Percentiles rank a stretch among this genome's conserved stretches.
Evolutionary conservation across 2,888 invertebrate species (phyloP).

Genomic region (Pyrochroa serraticornis): DNA sequence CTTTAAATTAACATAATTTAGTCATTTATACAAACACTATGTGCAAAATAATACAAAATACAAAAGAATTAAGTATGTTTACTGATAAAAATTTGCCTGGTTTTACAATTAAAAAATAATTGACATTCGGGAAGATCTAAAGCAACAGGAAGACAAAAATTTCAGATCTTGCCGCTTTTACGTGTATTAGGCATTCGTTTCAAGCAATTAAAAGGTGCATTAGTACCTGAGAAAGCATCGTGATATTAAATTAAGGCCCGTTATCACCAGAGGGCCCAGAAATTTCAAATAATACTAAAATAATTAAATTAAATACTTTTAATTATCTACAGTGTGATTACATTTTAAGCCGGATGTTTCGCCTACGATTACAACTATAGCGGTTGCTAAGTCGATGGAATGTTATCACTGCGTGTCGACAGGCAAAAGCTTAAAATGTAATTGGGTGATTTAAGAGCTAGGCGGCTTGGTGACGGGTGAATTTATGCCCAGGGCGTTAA

Average conservation of each 20-base stretch:
- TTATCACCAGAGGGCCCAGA: conserved; percentile 16
- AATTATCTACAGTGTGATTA: conserved; percentile 18
- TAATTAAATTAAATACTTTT: conserved; percentile 27
- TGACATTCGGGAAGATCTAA: conserved; percentile 23
- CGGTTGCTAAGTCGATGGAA: conserved; percentile 8
- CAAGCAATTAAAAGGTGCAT: conserved; percentile 14
- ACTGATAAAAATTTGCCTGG: conserved; percentile 13
- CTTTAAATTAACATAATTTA: conserved; percentile 29
- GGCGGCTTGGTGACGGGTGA: conserved; percentile 61
- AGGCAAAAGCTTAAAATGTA: conserved; percentile 25
- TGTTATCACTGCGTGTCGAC: conserved; percentile 7
- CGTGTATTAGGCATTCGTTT: conserved; percentile 7
- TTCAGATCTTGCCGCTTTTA: background rate
- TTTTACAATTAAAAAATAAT: conserved; percentile 13
- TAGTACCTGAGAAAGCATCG: conserved; percentile 28
- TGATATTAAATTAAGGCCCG: conserved; percentile 16
- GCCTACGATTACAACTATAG: background rate
- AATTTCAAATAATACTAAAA: conserved; percentile 26
- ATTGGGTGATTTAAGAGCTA: conserved; percentile 47
- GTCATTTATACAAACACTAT: conserved; percentile 25
- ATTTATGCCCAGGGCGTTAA: conserved; percentile 83
- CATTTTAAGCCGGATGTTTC: conserved; percentile 26
- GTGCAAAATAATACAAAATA: conserved; percentile 29
- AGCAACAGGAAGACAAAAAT: conserved; percentile 6
- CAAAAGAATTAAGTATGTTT: conserved; percentile 15